Conservation (phyloP, 2,888 invertebrate species). For the Achlya flavicornis region DNA sequence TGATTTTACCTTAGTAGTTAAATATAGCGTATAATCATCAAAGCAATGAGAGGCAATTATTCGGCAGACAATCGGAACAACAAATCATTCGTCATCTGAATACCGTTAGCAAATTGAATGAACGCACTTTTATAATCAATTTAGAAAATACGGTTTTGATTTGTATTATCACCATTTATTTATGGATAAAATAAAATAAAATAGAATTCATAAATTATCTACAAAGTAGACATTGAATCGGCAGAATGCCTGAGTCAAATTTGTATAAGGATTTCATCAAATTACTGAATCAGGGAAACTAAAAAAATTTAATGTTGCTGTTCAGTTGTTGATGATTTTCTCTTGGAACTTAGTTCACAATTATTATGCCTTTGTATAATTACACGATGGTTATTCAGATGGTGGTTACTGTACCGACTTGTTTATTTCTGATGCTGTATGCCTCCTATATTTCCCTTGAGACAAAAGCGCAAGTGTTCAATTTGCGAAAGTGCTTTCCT, state of each 20-base stretch:
- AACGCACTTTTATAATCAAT: conserved; percentile 30
- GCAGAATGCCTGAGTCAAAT: too few species aligned
- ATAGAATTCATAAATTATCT: conserved; percentile 1
- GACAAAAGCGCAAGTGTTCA: conserved; percentile 26
- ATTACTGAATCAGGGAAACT: too few species aligned
- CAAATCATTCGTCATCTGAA: conserved; percentile 42
- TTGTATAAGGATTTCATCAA: too few species aligned
- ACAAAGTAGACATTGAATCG: too few species aligned
- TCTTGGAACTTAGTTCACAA: too few species aligned
- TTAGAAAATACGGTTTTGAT: conserved; percentile 13
- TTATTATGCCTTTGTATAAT: background rate
- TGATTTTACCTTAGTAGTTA: conserved; percentile 46
- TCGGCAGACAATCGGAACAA: conserved; percentile 38
- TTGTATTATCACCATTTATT: background rate
- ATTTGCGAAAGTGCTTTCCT: conserved; percentile 39
- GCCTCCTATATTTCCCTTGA: background rate
- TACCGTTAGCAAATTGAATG: conserved; percentile 31
- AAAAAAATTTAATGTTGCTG: too few species aligned
- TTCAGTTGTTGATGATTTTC: conserved; percentile 13
- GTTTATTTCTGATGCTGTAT: background rate
- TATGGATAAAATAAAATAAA: background rate
- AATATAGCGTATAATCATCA: conserved; percentile 54
- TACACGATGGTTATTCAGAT: background rate
- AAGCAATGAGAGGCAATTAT: conserved; percentile 47
- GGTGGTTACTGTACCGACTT: background rate